Evolutionary conservation across 1,140 invertebrate species (phyloP), one percentile per base, ranked within the genome.

Genomic region (Ceratosolen fusciceps): DNA sequence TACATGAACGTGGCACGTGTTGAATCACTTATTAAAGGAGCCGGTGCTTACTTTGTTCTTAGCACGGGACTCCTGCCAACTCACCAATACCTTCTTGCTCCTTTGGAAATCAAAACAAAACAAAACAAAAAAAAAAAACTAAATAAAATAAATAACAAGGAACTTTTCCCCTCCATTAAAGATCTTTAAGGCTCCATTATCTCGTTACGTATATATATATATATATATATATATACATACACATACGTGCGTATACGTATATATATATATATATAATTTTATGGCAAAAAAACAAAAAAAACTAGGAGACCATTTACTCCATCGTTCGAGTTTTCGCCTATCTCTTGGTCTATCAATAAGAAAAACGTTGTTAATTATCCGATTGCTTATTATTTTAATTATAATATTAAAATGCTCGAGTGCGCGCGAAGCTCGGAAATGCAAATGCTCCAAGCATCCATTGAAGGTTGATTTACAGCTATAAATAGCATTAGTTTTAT

Each of bases 201-300:
- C 5, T 37, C n/a, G 60, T 65, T 37, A 68, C 47, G 47, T 43
- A 68, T 68, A 68, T 68, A 39, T 68, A 68, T 47, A 60, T 60
- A 60, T 60, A 60, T 54, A 68, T 68, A 68, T 43, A 68, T 68
- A 68, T 68, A 39, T 68, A 68, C 26, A 60, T 60, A 60, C 21
- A 8, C 21, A 8, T 54, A 60, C 29, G 19, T 8, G 56, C 26
- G 62, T 39, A 19, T 24, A 10, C 1, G 47, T 43, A 68, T 68
- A 68, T 68, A 39, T 68, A 68, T 47, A 60, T 60, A 60, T 60
- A 60, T 54, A 68, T 68, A 68, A 24, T 47, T 68, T 47, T 68
- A 39, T 68, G 47, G n/a, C 39, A 39, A 24, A 47, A 24, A 43
- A 68, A 62, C 12, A 31, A 62, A 62, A 62, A 16, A 34, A 31